Evolutionary conservation across 1,140 invertebrate genomes (phyloP), one percentile per base, ranked within the genome.

Genomic region (Orchestia grillus): DNA sequence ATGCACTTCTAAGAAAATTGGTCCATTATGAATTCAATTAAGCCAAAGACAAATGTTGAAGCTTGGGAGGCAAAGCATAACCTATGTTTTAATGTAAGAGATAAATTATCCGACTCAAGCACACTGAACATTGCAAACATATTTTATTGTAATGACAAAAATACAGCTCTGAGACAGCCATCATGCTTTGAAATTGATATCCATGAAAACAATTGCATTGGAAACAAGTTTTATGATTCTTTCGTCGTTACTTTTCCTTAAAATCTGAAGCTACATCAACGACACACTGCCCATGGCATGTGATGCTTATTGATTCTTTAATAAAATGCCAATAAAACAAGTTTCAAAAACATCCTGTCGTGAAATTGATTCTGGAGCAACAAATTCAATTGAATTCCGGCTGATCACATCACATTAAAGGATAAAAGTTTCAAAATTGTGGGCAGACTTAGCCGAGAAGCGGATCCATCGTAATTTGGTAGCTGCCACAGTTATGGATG

Each of bases 401-500:
- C 15, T 8, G 62, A 77, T 77, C 62, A 77, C 62, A 77, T 77
- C 36, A 77, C 62, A 77, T 23, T 77, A 77, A 15, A 77, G 28
- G 1, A 77, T 77, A 77, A 8, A 28, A 77, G 62, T 77, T 77
- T 77, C 15, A 77, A 77, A 77, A 77, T 77, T 77, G 62, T 77
- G 62, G 62, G 15, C 28, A 77, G 36, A 77, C 62, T 77, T 77
- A 77, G 62, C 15, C 62, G 62, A 77, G 62, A 28, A 77, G 62
- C 11, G 62, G 62, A 77, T 3, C 62, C 36, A 1, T 1, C 62
- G 62, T 77, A 77, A 77, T 77, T 77, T 28, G 11, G 62, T 28
- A 77, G 62, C 62, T 77, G 62, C 62, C 41, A 91, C 88, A 91
- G 88, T 91, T 43, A 91, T 41, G 44, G 41, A 91, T 91, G 88